Evolutionary conservation across 2,113 vertebrate genomes (phyloP), one percentile per base, ranked within the genome.

Genomic region (Misgurnus mizolepis): DNA sequence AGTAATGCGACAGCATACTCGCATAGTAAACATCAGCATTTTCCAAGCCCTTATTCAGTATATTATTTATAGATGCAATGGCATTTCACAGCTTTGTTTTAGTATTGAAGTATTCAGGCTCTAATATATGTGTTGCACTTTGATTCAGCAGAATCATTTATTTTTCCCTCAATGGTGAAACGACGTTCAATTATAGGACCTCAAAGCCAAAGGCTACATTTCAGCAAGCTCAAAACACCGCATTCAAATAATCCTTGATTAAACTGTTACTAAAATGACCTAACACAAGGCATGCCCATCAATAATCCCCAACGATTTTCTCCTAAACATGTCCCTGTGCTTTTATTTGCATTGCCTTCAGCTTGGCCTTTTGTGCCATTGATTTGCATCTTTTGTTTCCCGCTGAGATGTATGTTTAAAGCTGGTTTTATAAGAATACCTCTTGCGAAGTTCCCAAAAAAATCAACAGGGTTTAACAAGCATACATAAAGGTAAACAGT

Each of bases 11-110:
- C 22, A 14, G 27, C 18, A 49, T 2, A 43, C 14, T 22, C 8
- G 17, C 49, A 34, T 69, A 8, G 22, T 53, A 39, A 39, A 17
- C 15, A 70, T 39, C 27, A 1, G 34, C 47, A 53, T 70, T 49
- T 70, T 22, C 68, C 55, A 10, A 3, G 14, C 27, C 39, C 6
- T 50, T 17, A 39, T 70, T 40, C 53, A 10, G 55, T 58, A 17
- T 18, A 58, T 58, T 58, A 58, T 58, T 27, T 17, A 27, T 70
- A 71, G 49, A 34, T 55, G 49, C 49, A 39, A 70, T 70, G 67
- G 22, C 49, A 70, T 70, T 18, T 56, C 0, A 68, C 5, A 9
- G 34, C 34, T 71, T 71, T 40, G 50, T 40, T 69, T 71, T 6
- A 40, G 8, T n/a, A 55, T 4, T 71, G 15, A 14, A 17, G 68